These are phyloP conservation scores for Clepsis dumicolana DNA, from an alignment of 2,888 invertebrate species.

Conservation along the genomic window DNA sequence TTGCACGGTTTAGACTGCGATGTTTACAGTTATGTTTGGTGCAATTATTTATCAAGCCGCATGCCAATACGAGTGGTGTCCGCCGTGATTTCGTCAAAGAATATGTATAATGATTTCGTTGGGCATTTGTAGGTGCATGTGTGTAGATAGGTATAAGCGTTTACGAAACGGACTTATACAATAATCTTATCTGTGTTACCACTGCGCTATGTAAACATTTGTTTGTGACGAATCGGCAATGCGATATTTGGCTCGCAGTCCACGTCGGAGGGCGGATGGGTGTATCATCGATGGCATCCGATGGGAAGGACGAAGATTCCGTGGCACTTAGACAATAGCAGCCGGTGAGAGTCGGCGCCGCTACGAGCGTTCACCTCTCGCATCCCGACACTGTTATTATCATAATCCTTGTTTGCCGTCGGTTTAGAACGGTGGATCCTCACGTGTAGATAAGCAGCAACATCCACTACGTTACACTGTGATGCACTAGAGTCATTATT, in stretches of 20 bases:
- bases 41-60: conserved; percentile 63
- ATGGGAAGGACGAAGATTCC: conserved; percentile 85
- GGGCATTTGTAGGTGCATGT: background rate
- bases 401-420: conserved; percentile 57
- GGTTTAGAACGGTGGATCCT: conserved; percentile 55
- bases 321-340: conserved; percentile 84
- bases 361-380: conserved; percentile 84
- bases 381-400: conserved; percentile 70
- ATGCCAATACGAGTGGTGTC: conserved; percentile 53
- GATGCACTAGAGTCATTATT: conserved; percentile 74
- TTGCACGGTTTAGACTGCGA: conserved; percentile 39
- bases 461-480: conserved; percentile 75
- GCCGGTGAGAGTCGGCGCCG: conserved; percentile 84
- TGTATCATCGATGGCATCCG: conserved; percentile 80
- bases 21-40: conserved; percentile 66
- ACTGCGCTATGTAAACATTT: conserved; percentile 54
- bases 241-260: conserved; percentile 74
- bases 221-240: conserved; percentile 63
- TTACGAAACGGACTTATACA: conserved; percentile 48
- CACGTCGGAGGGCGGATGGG: conserved; percentile 78
- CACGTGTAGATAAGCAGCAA: conserved; percentile 65
- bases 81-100: background rate
- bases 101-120: too few relatives aligned
- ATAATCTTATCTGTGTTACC: conserved; percentile 73
- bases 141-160: background rate